Conservation (phyloP, 2,113 vertebrate species). For the Rostratula benghalensis region DNA sequence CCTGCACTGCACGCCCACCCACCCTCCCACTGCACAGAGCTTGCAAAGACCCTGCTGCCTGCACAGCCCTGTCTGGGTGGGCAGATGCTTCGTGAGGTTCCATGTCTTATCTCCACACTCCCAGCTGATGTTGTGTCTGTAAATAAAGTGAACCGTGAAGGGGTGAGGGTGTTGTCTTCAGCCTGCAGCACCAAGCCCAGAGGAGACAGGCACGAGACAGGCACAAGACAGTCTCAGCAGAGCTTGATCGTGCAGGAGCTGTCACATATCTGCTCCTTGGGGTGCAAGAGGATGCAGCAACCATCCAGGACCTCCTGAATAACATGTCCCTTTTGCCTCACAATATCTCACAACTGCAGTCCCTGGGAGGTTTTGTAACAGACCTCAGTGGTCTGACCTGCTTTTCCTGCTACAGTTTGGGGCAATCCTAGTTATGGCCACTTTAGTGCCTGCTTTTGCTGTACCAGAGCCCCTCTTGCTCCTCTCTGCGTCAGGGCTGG, state of each 20-base stretch:
- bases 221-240: neutral
- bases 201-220: neutral
- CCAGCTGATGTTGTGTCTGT: conserved; percentile 35
- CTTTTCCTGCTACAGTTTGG: neutral
- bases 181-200: neutral
- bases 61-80: neutral
- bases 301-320: neutral
- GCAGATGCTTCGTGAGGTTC: neutral
- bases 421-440: neutral
- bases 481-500: neutral
- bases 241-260: rapidly evolving
- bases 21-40: neutral
- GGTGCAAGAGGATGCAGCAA: neutral
- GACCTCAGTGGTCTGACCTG: neutral
- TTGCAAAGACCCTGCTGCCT: neutral
- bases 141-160: conserved; percentile 65
- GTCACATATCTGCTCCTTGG: neutral
- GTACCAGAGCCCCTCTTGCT: rapidly evolving
- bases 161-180: neutral
- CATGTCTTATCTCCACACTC: neutral
- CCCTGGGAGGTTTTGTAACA: neutral
- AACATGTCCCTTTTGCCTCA: neutral
- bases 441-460: neutral
- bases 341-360: neutral
- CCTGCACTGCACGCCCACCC: neutral